A percentile compares a stretch with the other conserved stretches of the same genome.
These are phyloP conservation scores for Scolopax bukidnonensis DNA, from an alignment of 2,797 vertebrate genomes.

Conservation along the genomic window DNA sequence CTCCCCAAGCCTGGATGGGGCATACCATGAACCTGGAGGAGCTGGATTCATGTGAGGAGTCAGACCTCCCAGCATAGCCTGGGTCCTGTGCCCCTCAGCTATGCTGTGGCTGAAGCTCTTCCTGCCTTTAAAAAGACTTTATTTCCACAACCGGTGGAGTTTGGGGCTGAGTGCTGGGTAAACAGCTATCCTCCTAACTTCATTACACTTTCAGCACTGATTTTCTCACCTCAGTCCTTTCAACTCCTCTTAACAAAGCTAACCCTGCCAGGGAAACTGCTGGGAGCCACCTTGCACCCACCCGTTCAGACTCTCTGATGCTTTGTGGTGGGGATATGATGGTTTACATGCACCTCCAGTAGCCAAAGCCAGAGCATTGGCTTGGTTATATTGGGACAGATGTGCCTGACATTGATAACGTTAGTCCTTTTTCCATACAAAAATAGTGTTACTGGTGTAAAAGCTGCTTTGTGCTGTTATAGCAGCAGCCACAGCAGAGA, in stretches of 20 bases:
- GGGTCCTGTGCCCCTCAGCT: background rate
- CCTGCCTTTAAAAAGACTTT: background rate
- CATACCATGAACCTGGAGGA: rapidly evolving
- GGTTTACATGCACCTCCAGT: background rate
- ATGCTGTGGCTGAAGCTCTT: background rate
- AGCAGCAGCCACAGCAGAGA: background rate
- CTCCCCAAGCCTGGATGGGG: background rate
- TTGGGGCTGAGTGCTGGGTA: background rate
- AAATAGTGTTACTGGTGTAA: background rate
- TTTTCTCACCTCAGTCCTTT: background rate
- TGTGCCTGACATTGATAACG: background rate
- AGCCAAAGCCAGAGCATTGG: background rate
- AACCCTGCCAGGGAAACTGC: background rate
- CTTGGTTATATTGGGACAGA: background rate
- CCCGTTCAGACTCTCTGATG: rapidly evolving
- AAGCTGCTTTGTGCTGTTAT: slow-evolving; percentile 1
- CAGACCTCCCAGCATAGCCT: background rate
- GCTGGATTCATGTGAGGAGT: background rate
- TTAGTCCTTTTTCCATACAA: background rate
- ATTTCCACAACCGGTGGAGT: background rate
- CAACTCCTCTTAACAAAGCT: background rate
- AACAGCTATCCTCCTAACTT: background rate
- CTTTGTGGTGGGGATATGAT: background rate
- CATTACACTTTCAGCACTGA: background rate
- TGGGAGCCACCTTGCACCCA: background rate